These are phyloP conservation scores for Ellobius talpinus DNA, from an alignment of 2,113 vertebrate genomes.

Conservation along the genomic window DNA sequence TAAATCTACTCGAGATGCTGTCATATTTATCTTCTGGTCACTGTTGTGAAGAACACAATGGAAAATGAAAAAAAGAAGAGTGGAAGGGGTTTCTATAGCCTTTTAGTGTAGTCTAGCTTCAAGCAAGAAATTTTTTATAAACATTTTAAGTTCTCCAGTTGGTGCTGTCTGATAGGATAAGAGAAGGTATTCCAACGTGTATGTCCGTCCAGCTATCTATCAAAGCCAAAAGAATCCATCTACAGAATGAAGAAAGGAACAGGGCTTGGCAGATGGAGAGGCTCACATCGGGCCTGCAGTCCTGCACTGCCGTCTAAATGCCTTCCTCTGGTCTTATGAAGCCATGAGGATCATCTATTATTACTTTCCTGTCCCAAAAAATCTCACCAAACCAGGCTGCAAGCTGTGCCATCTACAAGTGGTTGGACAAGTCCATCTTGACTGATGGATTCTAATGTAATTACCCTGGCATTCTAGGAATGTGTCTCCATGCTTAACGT, in stretches of 20 bases:
- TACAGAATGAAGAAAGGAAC: neutral
- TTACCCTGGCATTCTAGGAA: neutral
- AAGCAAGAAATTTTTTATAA: neutral
- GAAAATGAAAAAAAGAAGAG: neutral
- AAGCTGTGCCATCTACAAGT: neutral
- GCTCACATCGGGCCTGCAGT: neutral
- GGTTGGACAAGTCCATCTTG: neutral
- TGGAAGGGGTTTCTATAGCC: neutral
- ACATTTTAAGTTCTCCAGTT: constrained; percentile 7
- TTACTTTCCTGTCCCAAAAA: neutral
- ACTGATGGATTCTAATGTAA: neutral
- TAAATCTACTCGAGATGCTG: constrained; percentile 71
- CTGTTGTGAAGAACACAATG: constrained; percentile 39
- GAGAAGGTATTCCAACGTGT: neutral
- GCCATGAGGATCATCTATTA: neutral
- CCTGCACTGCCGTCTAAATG: neutral
- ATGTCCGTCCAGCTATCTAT: neutral
- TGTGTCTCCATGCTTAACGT: neutral
- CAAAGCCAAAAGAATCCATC: constrained; percentile 31
- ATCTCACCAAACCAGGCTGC: neutral
- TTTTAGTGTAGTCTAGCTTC: neutral
- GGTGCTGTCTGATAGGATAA: neutral
- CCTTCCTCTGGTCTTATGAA: neutral
- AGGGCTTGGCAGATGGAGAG: neutral
- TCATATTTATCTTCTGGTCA: constrained; percentile 1